A percentile compares a stretch with the other conserved stretches of the same genome.
phyloP scores from a whole-genome alignment of 2,113 vertebrate species.

The Nestor notabilis region DNA sequence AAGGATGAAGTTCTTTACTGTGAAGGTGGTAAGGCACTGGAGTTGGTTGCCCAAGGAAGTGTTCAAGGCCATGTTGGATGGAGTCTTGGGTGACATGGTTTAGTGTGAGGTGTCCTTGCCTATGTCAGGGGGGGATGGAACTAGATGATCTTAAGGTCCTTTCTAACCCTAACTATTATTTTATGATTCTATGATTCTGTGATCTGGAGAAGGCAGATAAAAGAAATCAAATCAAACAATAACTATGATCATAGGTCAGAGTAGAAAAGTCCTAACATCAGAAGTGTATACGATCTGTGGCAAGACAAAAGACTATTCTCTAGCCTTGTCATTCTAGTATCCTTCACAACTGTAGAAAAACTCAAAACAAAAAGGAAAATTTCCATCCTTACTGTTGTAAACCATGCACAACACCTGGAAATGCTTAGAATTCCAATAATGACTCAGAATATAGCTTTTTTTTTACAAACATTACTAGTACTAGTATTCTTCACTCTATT shows the following conservation, averaged over 20 bases:
- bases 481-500: background rate
- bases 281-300: background rate
- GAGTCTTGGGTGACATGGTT: no score
- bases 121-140: no score
- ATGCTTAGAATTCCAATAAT: constrained; percentile 1
- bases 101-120: no score
- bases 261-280: background rate
- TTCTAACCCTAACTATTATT: no score
- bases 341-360: background rate
- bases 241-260: background rate
- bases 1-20: no score
- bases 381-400: background rate
- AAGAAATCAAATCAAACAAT: background rate
- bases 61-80: no score
- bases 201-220: background rate
- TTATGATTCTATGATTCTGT: no score
- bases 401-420: constrained; percentile 27
- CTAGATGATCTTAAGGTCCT: no score
- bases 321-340: background rate
- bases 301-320: background rate
- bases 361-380: background rate
- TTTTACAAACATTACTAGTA: background rate
- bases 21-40: no score
- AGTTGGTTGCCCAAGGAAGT: no score
- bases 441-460: background rate